Conservation (phyloP, 2,113 vertebrate species). For the Neotragus pygmaeus region DNA sequence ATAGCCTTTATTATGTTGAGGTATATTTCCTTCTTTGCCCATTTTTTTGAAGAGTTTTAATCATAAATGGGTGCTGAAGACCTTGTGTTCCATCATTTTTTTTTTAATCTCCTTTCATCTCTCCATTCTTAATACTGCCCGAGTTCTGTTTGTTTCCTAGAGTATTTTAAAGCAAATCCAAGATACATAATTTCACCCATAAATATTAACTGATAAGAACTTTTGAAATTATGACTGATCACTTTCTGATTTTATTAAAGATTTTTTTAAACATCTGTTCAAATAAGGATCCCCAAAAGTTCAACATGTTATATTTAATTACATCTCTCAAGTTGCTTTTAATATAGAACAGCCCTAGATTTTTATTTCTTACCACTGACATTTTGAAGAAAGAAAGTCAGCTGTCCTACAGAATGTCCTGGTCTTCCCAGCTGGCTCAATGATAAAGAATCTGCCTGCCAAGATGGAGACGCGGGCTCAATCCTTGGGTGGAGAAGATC, state of each 20-base stretch:
- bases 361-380: not conserved
- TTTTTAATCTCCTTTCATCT: not conserved
- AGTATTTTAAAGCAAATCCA: not conserved
- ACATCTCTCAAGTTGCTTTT: not conserved
- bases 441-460: not conserved
- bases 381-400: not conserved
- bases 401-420: not conserved
- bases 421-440: not conserved
- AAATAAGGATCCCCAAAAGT: not conserved
- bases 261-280: not conserved
- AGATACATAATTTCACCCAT: not conserved
- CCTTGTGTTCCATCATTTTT: not conserved
- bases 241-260: not conserved
- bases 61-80: not conserved
- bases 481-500: not conserved
- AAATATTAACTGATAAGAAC: not conserved
- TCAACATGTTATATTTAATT: not conserved
- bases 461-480: not conserved
- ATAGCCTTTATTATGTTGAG: not conserved
- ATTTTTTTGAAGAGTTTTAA: not conserved
- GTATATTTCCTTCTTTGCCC: not conserved
- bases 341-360: not conserved
- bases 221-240: not conserved
- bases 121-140: not conserved
- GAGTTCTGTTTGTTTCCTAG: not conserved